phyloP scores from a whole-genome alignment of 2,113 vertebrate genomes.

The Cathartes aura region DNA sequence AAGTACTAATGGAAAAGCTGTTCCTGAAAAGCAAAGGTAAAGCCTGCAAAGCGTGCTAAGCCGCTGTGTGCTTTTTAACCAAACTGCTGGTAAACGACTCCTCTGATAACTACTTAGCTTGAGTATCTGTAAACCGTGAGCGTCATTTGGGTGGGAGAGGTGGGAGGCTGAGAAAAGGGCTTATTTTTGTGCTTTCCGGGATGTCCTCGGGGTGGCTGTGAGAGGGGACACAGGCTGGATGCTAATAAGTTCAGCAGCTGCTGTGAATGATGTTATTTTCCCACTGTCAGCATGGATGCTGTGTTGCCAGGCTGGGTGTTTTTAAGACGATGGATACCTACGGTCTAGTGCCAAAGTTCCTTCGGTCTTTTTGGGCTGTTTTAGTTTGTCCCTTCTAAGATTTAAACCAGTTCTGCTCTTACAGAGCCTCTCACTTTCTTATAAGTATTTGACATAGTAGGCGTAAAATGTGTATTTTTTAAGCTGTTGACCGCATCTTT shows the following conservation, averaged over 20 bases:
- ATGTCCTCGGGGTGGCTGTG: background rate
- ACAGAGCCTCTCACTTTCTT: background rate
- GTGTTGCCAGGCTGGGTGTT: background rate
- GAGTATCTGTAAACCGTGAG: background rate
- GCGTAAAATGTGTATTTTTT: background rate
- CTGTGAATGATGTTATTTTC: background rate
- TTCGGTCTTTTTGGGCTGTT: background rate
- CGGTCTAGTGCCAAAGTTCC: background rate
- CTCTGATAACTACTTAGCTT: background rate
- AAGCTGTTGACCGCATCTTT: background rate
- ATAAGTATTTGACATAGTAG: background rate
- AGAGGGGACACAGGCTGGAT: background rate
- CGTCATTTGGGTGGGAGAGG: background rate
- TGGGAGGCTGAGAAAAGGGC: background rate
- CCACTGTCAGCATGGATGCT: background rate
- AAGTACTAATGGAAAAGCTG: background rate
- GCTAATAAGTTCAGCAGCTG: slow-evolving; percentile 52
- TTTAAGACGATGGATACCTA: background rate
- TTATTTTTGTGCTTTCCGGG: slow-evolving; percentile 31
- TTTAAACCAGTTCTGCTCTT: background rate
- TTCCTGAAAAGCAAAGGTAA: slow-evolving; percentile 18
- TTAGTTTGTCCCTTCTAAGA: background rate
- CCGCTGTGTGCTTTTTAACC: background rate
- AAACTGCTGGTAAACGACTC: background rate
- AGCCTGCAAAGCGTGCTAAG: background rate